These are phyloP conservation scores for Corapipo altera DNA, from an alignment of 2,113 vertebrate genomes.

Conservation along the genomic window DNA sequence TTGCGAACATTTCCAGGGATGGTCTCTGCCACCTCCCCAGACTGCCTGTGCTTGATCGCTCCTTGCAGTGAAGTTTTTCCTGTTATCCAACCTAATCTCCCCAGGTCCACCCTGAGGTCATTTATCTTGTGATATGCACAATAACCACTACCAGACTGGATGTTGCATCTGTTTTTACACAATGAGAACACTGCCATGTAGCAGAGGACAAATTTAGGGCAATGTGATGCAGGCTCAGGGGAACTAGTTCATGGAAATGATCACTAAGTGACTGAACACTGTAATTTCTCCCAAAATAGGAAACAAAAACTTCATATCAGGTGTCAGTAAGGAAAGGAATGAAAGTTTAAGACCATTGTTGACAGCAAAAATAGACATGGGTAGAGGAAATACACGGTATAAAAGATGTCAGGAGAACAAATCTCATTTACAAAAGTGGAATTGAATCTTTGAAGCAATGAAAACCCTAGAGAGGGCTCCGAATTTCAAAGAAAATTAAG, in stretches of 20 bases:
- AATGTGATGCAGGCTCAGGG: background rate
- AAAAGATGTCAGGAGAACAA: background rate
- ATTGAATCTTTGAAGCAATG: background rate
- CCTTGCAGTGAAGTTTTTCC: rapidly evolving
- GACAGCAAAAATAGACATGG: background rate
- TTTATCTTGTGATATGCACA: background rate
- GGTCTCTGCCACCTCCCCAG: background rate
- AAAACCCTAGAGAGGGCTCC: background rate
- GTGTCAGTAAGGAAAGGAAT: background rate
- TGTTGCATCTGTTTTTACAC: background rate
- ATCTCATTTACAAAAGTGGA: background rate
- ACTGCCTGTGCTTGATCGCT: background rate
- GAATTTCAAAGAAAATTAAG: background rate
- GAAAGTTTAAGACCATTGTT: background rate
- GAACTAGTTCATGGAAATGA: background rate
- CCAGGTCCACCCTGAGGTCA: background rate
- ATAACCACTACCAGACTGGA: background rate
- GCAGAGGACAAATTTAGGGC: background rate
- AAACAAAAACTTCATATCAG: background rate
- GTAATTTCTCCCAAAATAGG: background rate
- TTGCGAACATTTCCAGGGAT: background rate
- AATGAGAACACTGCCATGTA: background rate
- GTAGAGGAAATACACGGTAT: background rate
- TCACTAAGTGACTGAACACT: background rate
- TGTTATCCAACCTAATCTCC: background rate